These are phyloP conservation scores for Phylloscopus whistleri DNA, from an alignment of 2,113 vertebrate genomes.

Conservation along the genomic window DNA sequence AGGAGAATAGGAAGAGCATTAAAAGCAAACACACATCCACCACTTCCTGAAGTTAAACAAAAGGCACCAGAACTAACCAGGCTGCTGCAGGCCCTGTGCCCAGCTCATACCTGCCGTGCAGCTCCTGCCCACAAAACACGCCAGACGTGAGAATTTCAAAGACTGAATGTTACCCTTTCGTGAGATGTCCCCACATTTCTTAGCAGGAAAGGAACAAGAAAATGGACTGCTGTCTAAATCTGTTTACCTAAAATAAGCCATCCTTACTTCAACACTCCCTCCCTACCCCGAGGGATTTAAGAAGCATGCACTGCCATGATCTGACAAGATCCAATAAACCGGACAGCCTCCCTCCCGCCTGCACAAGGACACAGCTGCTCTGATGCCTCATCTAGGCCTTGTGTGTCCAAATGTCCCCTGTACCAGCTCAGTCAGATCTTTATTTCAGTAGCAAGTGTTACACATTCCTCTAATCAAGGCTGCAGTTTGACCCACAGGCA, in stretches of 20 bases:
- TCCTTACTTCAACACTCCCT: background rate
- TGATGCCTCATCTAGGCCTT: constrained; percentile 18
- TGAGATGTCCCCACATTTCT: background rate
- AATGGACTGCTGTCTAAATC: background rate
- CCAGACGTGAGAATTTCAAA: background rate
- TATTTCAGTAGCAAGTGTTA: background rate
- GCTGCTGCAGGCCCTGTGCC: background rate
- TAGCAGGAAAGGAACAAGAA: background rate
- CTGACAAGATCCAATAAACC: constrained; percentile 58
- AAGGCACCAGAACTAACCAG: background rate
- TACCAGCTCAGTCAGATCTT: background rate
- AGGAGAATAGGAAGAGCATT: background rate
- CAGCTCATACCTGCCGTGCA: background rate
- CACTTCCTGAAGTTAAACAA: background rate
- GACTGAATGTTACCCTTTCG: rapidly evolving
- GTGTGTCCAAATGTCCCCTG: background rate
- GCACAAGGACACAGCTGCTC: constrained; percentile 57
- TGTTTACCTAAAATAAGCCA: constrained; percentile 56
- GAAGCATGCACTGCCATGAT: constrained; percentile 30
- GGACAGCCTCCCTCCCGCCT: background rate
- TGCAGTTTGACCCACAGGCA: background rate
- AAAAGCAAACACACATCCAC: background rate
- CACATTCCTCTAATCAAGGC: background rate
- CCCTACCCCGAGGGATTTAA: constrained; percentile 24
- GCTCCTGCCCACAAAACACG: background rate